Conservation (phyloP, 1,140 invertebrate species). For the Babylonia areolata region DNA sequence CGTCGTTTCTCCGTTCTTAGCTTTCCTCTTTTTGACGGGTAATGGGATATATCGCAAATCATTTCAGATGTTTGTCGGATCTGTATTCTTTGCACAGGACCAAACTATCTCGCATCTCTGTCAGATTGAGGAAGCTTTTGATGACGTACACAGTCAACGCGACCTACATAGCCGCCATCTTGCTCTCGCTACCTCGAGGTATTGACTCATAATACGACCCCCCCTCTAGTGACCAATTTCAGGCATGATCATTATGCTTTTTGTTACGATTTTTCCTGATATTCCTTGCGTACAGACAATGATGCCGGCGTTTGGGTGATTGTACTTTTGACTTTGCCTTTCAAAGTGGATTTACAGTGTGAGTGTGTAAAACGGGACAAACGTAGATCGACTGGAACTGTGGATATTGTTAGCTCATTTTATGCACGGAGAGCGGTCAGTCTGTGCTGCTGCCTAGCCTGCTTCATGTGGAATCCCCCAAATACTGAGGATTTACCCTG, state of each 20-base stretch:
- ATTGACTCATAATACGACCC: conserved; percentile 57
- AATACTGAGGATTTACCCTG: conserved; percentile 70
- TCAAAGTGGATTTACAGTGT: conserved; percentile 54
- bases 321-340: conserved; percentile 41
- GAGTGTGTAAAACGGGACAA: conserved; percentile 33
- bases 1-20: not conserved
- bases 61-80: too few relatives aligned
- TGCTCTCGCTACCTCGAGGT: conserved; percentile 62
- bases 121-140: conserved; percentile 17
- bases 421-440: conserved; percentile 56
- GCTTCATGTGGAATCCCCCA: conserved; percentile 68
- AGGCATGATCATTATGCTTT: conserved; percentile 75
- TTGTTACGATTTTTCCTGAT: conserved; percentile 70
- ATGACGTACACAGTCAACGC: conserved; percentile 40
- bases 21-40: too few relatives aligned
- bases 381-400: conserved; percentile 43
- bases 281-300: conserved; percentile 67
- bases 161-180: conserved; percentile 65
- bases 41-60: too few relatives aligned
- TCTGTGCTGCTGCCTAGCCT: conserved; percentile 58
- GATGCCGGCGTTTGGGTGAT: conserved; percentile 60
- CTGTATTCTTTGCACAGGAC: not conserved
- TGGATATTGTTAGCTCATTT: conserved; percentile 50
- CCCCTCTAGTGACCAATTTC: conserved; percentile 70
- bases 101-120: not conserved